Evolutionary conservation across 2,113 vertebrate genomes (phyloP).

Genomic region (Tragelaphus buxtoni): DNA sequence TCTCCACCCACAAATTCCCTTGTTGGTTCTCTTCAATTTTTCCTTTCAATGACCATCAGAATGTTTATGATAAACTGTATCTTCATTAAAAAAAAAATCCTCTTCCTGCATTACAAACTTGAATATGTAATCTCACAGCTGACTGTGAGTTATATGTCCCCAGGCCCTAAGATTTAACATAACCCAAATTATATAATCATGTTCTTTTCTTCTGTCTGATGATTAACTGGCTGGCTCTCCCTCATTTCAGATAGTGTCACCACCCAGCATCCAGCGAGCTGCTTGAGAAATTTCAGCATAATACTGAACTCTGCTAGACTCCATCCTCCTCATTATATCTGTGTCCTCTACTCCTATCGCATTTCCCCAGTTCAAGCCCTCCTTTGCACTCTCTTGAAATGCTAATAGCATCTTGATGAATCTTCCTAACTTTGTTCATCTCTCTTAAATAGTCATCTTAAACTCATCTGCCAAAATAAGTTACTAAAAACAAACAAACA

Average conservation of each 20-base stretch:
- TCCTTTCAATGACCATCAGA: background rate
- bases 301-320: fast-evolving
- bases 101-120: background rate
- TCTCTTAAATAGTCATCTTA: background rate
- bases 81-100: background rate
- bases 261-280: background rate
- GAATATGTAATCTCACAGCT: background rate
- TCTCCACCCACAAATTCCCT: background rate
- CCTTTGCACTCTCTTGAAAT: background rate
- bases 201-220: constrained; percentile 36
- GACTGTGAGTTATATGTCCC: background rate
- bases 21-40: background rate
- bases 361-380: background rate
- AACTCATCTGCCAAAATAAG: background rate
- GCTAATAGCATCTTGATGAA: background rate
- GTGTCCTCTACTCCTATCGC: background rate
- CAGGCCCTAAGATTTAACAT: background rate
- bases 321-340: background rate
- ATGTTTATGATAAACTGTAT: background rate
- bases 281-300: background rate
- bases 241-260: background rate
- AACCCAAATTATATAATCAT: background rate
- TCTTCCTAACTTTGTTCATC: background rate
- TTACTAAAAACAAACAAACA: background rate
- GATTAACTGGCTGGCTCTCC: background rate